These are phyloP conservation scores for Albula goreensis DNA, from an alignment of 2,113 vertebrate genomes.

Conservation along the genomic window DNA sequence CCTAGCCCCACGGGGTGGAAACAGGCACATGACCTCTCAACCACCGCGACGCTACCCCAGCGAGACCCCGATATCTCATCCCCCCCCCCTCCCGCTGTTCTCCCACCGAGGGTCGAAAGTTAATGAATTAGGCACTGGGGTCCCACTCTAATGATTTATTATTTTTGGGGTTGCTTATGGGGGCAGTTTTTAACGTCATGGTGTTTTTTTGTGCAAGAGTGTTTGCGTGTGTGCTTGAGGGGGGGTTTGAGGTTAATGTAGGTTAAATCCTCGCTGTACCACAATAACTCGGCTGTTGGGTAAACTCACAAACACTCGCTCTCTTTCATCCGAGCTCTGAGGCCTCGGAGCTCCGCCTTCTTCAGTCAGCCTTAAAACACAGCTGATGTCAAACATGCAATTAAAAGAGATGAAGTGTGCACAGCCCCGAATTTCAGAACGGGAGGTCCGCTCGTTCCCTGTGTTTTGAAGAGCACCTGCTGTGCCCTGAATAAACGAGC, in stretches of 20 bases:
- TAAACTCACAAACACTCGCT: not conserved
- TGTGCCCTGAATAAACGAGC: too few relatives aligned
- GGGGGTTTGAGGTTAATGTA: not conserved
- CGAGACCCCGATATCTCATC: not conserved
- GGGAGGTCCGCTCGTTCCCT: too few relatives aligned
- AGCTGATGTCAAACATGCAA: too few relatives aligned
- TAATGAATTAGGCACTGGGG: constrained; percentile 11
- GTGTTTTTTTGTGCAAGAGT: not conserved
- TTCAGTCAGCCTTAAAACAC: too few relatives aligned
- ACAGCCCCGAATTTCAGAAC: too few relatives aligned
- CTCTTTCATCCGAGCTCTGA: not conserved
- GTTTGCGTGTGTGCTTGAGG: not conserved
- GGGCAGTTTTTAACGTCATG: not conserved
- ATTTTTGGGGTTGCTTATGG: not conserved
- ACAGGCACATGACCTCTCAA: not conserved
- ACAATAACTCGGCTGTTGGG: not conserved
- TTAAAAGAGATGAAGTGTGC: too few relatives aligned
- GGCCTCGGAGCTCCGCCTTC: not conserved
- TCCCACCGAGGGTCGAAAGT: not conserved
- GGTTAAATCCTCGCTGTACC: not conserved
- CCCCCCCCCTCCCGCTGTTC: too few relatives aligned
- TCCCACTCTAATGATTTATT: not conserved
- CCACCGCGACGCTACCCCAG: not conserved
- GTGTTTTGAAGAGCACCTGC: too few relatives aligned
- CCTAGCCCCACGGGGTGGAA: too few relatives aligned